phyloP scores from a whole-genome alignment of 2,888 invertebrate species.

The Lasioglossum calceatum region DNA sequence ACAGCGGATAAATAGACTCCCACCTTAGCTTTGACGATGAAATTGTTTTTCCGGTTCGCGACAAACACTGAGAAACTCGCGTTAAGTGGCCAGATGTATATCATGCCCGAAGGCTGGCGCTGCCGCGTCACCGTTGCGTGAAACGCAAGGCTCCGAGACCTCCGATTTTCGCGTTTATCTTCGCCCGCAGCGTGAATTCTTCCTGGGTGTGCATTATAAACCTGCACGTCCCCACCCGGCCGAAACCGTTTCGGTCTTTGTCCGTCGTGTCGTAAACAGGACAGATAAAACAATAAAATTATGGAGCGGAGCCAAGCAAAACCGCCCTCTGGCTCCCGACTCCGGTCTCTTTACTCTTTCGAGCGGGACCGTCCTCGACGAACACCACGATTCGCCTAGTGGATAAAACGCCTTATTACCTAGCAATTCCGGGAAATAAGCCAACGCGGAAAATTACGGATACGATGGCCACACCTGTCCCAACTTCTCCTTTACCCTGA shows the following conservation, averaged over 20 bases:
- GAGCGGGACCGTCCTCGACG: slow-evolving; percentile 22
- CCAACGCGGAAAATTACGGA: slow-evolving; percentile 67
- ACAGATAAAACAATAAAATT: slow-evolving; percentile 79
- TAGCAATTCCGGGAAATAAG: slow-evolving; percentile 69
- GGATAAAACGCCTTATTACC: slow-evolving; percentile 59
- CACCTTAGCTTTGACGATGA: slow-evolving; percentile 8
- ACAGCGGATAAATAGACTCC: neutral
- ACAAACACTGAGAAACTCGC: slow-evolving; percentile 17
- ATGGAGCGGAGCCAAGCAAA: slow-evolving; percentile 78
- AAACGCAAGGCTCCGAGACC: slow-evolving; percentile 7
- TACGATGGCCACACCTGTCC: slow-evolving; percentile 4
- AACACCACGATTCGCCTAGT: slow-evolving; percentile 30
- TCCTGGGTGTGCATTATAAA: slow-evolving; percentile 58
- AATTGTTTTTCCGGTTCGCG: slow-evolving; percentile 22
- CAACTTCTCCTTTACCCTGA: neutral
- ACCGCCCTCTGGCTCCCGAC: slow-evolving; percentile 45
- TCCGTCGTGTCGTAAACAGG: slow-evolving; percentile 71
- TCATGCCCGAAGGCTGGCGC: slow-evolving; percentile 35
- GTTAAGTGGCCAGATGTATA: slow-evolving; percentile 36
- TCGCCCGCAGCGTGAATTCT: slow-evolving; percentile 46
- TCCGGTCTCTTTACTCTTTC: slow-evolving; percentile 19
- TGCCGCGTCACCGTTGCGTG: slow-evolving; percentile 30
- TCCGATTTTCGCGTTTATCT: slow-evolving; percentile 38
- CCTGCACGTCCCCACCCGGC: neutral
- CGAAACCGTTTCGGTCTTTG: slow-evolving; percentile 37